phyloP scores from a whole-genome alignment of 1,140 invertebrate genomes.

The Rhyacophila brunnea region DNA sequence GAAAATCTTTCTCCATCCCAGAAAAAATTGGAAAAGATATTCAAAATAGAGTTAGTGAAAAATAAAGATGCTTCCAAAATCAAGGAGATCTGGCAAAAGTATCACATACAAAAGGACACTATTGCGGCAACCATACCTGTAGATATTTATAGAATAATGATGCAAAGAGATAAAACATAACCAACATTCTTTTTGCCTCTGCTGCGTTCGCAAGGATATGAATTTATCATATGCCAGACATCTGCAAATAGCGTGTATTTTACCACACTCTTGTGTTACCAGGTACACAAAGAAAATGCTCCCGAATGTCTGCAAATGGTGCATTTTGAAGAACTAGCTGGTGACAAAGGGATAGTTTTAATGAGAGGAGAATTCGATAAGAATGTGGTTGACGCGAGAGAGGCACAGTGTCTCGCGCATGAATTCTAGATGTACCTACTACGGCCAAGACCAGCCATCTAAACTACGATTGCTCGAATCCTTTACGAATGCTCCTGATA shows the following conservation, averaged over 20 bases:
- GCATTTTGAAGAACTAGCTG: conserved; percentile 78
- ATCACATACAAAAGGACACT: conserved; percentile 74
- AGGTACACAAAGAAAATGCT: conserved; percentile 87
- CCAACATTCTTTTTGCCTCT: conserved; percentile 80
- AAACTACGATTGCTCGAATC: conserved; percentile 66
- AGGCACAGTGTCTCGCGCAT: conserved; percentile 83
- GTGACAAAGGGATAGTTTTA: conserved; percentile 76
- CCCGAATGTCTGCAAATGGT: conserved; percentile 83
- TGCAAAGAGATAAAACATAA: conserved; percentile 57
- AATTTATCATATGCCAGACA: conserved; percentile 84
- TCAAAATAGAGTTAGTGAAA: conserved; percentile 76
- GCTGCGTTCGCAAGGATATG: conserved; percentile 80
- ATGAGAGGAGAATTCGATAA: conserved; percentile 88
- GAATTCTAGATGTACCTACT: conserved; percentile 86
- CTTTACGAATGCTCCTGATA: conserved; percentile 71
- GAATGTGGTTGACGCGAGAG: conserved; percentile 71
- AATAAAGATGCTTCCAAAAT: conserved; percentile 76
- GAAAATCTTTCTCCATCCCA: conserved; percentile 43
- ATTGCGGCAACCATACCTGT: conserved; percentile 69
- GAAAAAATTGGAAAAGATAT: conserved; percentile 66
- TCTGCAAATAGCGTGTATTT: conserved; percentile 76
- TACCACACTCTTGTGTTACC: conserved; percentile 83
- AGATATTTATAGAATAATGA: conserved; percentile 60
- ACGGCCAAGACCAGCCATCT: conserved; percentile 62
- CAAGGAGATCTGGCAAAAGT: conserved; percentile 74